Evolutionary conservation across 2,113 vertebrate species (phyloP).

Genomic region (Lamprologus lemairii): DNA sequence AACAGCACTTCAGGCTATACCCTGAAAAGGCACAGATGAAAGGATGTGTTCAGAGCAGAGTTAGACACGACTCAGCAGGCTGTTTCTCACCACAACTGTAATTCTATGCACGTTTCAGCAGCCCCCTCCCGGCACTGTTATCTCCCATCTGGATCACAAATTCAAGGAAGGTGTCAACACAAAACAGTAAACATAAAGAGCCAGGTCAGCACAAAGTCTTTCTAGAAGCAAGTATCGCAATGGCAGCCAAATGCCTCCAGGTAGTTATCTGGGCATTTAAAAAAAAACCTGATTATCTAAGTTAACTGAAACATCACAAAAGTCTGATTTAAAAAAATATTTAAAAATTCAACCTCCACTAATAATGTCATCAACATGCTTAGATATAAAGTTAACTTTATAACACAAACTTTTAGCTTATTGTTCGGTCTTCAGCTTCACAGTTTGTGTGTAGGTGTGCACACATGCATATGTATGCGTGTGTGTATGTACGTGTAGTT

Average conservation of each 20-base stretch:
- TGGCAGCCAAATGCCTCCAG: background rate
- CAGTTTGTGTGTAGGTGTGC: background rate
- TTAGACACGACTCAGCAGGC: conserved; percentile 20
- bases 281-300: background rate
- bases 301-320: background rate
- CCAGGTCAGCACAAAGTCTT: background rate
- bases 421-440: background rate
- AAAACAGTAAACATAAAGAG: background rate
- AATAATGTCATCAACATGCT: background rate
- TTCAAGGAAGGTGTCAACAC: background rate
- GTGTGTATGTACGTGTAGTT: background rate
- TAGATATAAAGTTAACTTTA: background rate
- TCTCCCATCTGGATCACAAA: conserved; percentile 6
- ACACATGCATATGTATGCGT: background rate
- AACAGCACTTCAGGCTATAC: conserved; percentile 16
- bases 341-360: background rate
- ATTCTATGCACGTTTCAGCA: background rate
- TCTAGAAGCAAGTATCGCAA: background rate
- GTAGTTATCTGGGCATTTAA: background rate
- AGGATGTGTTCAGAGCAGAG: conserved; percentile 2
- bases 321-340: rapidly evolving
- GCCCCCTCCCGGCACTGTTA: background rate
- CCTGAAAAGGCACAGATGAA: conserved; percentile 31
- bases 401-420: background rate
- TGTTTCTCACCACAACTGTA: background rate